These are phyloP conservation scores for Crambe crambe DNA, from an alignment of 37 sponge, comb jelly and placozoan genomes.

Conservation along the genomic window DNA sequence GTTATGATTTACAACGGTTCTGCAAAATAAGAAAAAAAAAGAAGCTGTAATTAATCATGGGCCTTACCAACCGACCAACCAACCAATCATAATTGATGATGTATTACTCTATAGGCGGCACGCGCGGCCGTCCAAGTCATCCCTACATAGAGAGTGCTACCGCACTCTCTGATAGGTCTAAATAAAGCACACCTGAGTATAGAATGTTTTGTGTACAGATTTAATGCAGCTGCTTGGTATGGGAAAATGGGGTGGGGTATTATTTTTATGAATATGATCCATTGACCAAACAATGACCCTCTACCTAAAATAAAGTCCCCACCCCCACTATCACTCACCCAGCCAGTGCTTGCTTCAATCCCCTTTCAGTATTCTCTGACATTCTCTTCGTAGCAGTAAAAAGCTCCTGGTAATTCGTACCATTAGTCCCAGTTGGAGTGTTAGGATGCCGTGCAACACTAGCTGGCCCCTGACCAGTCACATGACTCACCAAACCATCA, in stretches of 20 bases:
- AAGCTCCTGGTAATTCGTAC: conserved; percentile 12
- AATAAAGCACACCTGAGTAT: not conserved
- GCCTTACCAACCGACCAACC: too few species aligned
- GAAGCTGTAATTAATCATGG: not conserved
- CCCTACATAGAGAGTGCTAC: too few species aligned
- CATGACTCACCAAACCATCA: conserved; percentile 13
- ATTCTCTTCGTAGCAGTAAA: conserved; percentile 18
- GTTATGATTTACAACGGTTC: conserved; percentile 38
- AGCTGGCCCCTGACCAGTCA: not conserved
- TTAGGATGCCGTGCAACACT: not conserved
- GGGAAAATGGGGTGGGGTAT: too few species aligned
- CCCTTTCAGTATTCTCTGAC: conserved; percentile 34
- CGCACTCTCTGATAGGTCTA: too few species aligned
- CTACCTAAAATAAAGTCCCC: not conserved
- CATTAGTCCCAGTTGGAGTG: conserved; percentile 17
- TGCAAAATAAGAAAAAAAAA: not conserved
- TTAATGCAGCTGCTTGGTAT: too few species aligned
- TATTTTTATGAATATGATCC: too few species aligned
- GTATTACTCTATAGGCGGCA: too few species aligned
- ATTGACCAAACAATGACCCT: not conserved
- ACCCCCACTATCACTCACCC: conserved; percentile 22
- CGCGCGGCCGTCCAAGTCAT: too few species aligned
- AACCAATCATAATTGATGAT: too few species aligned
- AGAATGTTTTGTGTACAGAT: too few species aligned
- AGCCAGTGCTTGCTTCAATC: conserved; percentile 54